Base-by-base conservation (phyloP, 64 coral and sea anemone species). In the Platygyra sinensis region DNA sequence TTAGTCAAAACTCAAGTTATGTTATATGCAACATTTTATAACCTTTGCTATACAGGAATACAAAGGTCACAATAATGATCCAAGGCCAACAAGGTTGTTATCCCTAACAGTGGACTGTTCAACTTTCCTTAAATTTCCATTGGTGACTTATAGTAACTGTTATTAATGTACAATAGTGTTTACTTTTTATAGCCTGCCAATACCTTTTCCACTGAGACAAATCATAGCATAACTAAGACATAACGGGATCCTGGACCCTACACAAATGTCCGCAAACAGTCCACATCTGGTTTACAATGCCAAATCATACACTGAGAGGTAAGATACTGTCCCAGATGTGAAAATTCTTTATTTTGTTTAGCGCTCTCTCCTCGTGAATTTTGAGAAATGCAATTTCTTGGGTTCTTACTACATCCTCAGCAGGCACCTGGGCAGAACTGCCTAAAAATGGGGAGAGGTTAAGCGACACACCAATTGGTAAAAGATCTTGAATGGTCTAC, bases 1-100 rank as follows among this genome's bases (percentile, higher is more conserved):
- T 86, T 62, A 71, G 74, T 60, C 33, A 82, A 11, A 73, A 73
- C 76, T 90, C 4, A 54, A 52, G 24, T 39, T 27, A 33, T 73
- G 74, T 82, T 90, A 90, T 73, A 83, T 90, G 24, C 80, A 82
- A 25, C 77, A 83, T 79, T 90, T 82, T 73, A 10, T 90, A 18
- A 31, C 7, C 28, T 72, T 65, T 72, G 69, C 65, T 75, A 24
- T 19, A 10, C 33, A 29, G 19, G 73, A 75, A 38, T 75, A 33
- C 31, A 75, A 75, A 62, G 20, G 8, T 16, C 60, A 62, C 0
- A 2, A 62, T 2, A 15, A 62, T 62, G 60, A 22, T 18, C 20
- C 60, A 62, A 62, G 60, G 14, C 60, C 16, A 18, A 62, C 16
- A 16, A 62, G 60, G 12, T 62, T 22, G 14, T 16, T 19, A 62